Evolutionary conservation across 30 jellyfish, hydroid and myxozoan genomes (phyloP).

Genomic region (Hydractinia symbiolongicarpus): DNA sequence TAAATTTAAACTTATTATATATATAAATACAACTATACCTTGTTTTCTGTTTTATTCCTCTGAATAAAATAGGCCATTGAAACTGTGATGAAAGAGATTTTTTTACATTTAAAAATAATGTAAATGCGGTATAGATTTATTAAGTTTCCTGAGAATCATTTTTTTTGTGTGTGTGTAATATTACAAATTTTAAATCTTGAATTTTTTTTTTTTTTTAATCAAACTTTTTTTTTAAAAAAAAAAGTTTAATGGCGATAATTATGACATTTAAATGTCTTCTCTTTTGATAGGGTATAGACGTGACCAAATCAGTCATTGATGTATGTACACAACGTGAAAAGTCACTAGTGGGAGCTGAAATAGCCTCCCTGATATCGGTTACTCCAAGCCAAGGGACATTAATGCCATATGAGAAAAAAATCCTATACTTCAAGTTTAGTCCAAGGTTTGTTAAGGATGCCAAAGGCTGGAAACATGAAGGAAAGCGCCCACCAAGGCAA

Average conservation of each 20-base stretch:
- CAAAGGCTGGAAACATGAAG: conserved; percentile 68
- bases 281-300: conserved; percentile 72
- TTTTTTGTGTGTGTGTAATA: too few relatives aligned
- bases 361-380: conserved; percentile 64
- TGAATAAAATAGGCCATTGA: too few relatives aligned
- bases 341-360: neutral
- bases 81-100: too few relatives aligned
- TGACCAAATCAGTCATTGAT: conserved; percentile 44
- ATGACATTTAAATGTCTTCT: neutral
- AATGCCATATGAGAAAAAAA: conserved; percentile 53
- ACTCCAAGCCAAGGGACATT: conserved; percentile 80
- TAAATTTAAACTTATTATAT: too few relatives aligned
- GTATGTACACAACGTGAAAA: neutral
- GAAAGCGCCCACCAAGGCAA: conserved; percentile 62
- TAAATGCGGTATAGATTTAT: too few relatives aligned
- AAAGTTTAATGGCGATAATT: neutral
- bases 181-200: neutral
- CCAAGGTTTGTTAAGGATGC: conserved; percentile 46
- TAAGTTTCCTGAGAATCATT: too few relatives aligned
- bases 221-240: neutral
- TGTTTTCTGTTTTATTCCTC: too few relatives aligned
- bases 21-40: too few relatives aligned
- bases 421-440: conserved; percentile 68
- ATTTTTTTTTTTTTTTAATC: neutral
- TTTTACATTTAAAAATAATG: too few relatives aligned